Evolutionary conservation across 2,113 vertebrate genomes (phyloP), one percentile per base, ranked within the genome.

Genomic region (Chinchilla lanigera): DNA sequence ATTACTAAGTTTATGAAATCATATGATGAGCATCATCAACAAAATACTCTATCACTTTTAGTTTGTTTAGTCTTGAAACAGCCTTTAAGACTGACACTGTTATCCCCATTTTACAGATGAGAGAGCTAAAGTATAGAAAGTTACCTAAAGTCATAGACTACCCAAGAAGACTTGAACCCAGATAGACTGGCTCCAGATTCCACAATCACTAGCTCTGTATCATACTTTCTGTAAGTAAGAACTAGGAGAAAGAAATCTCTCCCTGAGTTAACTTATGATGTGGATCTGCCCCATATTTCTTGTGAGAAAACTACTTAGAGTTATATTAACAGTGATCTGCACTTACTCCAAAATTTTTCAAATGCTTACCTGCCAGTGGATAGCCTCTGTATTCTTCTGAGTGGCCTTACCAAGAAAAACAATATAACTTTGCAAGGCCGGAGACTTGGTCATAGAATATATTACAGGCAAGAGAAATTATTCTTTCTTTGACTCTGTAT

Each of bases 401-500:
- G 86, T 97, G 96, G 94, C 95, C 94, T 97, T 69, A 84, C 1
- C 65, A 94, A 94, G 94, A 98, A 87, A 35, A 93, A 97, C n/a
- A 97, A 97, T 96, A 84, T 96, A 95, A 97, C 97, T 97, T 92
- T 97, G 95, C 96, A 98, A 97, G 97, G 97, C 92, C 75, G 87
- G 94, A 96, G 96, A 75, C 33, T 47, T 97, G 0, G 0, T 85
- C 94, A 89, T 83, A 96, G 94, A 96, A n/a, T 93, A 60, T 89
- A 81, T 71, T 94, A 80, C 90, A 97, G 97, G 95, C 89, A 97
- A 97, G 96, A 75, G 95, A 98, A 97, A 96, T 96, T 69, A 77
- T 95, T 67, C 90, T 97, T 90, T 85, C 47, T 65, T 97, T 91
- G 56, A 94, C 88, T 97, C 38, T 86, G 19, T 3, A 24, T 67